These are phyloP conservation scores for Scaptomyza tumidula DNA, from an alignment of 2,888 invertebrate species.

Conservation along the genomic window DNA sequence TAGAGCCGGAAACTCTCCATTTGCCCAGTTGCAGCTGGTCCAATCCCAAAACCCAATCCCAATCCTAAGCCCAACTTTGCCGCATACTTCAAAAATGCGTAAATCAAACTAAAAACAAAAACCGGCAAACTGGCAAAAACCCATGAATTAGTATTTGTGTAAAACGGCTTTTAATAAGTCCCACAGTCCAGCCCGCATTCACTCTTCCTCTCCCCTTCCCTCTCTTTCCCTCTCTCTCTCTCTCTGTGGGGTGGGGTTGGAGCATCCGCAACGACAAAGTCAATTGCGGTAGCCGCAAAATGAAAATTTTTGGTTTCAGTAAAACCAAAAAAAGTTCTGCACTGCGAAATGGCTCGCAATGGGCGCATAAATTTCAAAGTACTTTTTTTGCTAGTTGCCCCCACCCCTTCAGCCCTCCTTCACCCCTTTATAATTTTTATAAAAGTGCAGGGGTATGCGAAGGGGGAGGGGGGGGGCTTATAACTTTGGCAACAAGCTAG, in stretches of 20 bases:
- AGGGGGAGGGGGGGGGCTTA: background rate
- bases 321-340: constrained; percentile 50
- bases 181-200: constrained; percentile 46
- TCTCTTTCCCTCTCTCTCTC: constrained; percentile 3
- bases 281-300: constrained; percentile 72
- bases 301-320: constrained; percentile 50
- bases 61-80: constrained; percentile 20
- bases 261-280: constrained; percentile 61
- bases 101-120: constrained; percentile 67
- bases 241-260: background rate
- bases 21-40: constrained; percentile 47
- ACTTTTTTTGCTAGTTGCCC: constrained; percentile 18
- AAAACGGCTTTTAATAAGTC: constrained; percentile 63
- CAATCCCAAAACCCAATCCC: background rate
- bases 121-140: constrained; percentile 33
- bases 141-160: constrained; percentile 62
- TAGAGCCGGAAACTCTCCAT: constrained; percentile 57
- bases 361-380: constrained; percentile 72
- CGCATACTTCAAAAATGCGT: constrained; percentile 60
- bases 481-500: constrained; percentile 42
- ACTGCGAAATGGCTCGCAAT: constrained; percentile 71
- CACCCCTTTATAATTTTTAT: constrained; percentile 9
- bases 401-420: background rate
- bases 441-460: background rate
- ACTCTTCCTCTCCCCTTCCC: background rate